Conservation (phyloP, 2,797 vertebrate genomes). For the Pantherophis alleghaniensis region DNA sequence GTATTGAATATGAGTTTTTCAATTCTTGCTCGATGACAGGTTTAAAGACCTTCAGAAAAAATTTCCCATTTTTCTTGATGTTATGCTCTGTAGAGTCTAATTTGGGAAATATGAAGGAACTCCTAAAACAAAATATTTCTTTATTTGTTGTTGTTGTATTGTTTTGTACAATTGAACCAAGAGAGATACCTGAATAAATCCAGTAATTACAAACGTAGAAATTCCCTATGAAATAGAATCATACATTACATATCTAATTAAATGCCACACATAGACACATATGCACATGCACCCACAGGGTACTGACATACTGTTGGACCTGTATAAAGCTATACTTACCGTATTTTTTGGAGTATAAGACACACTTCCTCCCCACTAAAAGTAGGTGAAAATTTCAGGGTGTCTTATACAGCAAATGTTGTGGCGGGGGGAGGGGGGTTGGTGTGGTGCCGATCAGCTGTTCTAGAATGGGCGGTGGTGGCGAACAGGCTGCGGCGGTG, state of each 20-base stretch:
- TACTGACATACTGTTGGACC: background rate
- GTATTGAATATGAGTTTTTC: background rate
- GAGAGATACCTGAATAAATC: background rate
- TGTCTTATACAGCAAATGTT: no score
- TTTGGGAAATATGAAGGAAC: background rate
- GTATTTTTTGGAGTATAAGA: no score
- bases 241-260: background rate
- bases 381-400: no score
- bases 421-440: rapidly evolving
- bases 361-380: no score
- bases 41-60: background rate
- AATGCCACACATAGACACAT: background rate
- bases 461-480: no score
- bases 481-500: no score
- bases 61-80: background rate
- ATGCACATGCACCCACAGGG: background rate
- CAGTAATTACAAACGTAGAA: background rate
- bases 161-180: background rate
- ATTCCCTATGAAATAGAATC: background rate
- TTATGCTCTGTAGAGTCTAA: background rate
- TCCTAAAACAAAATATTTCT: background rate
- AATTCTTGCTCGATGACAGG: background rate
- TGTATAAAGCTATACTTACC: background rate
- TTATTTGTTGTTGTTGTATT: background rate
- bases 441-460: no score